Conservation (phyloP, 2,888 invertebrate genomes). For the Listrodromus nycthemerus region DNA sequence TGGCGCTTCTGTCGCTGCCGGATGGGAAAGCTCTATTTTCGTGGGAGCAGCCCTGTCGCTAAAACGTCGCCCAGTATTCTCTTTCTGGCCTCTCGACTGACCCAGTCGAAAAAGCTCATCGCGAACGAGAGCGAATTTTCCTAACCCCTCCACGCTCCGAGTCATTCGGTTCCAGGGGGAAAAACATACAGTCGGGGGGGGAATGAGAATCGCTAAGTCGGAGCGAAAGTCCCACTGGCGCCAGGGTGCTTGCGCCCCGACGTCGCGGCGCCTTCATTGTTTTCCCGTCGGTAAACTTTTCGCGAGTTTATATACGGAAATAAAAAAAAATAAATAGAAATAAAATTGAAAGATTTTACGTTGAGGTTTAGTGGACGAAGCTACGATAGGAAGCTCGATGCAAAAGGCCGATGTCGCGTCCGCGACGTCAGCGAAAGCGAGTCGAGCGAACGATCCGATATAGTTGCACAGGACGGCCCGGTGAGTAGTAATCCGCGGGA, state of each 20-base stretch:
- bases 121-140: conserved; percentile 1
- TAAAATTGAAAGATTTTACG: not conserved
- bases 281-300: conserved; percentile 30
- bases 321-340: not conserved
- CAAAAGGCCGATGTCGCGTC: not conserved
- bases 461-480: conserved; percentile 1
- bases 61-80: conserved; percentile 39
- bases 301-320: conserved; percentile 1
- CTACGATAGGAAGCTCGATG: not conserved
- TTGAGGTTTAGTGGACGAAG: no score
- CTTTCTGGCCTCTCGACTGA: conserved; percentile 40
- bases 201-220: conserved; percentile 13
- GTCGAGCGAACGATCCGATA: not conserved
- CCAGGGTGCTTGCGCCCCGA: not conserved
- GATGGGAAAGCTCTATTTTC: conserved; percentile 49
- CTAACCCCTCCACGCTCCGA: not conserved
- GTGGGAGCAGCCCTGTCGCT: not conserved
- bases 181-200: not conserved
- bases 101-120: conserved; percentile 33
- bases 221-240: conserved; percentile 26
- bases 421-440: conserved; percentile 25
- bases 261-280: conserved; percentile 38
- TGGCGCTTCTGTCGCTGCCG: conserved; percentile 3
- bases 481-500: conserved; percentile 1
- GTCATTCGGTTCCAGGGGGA: not conserved